These are phyloP conservation scores for Montipora sp. DNA, from an alignment of 64 coral and sea anemone genomes.

Conservation along the genomic window DNA sequence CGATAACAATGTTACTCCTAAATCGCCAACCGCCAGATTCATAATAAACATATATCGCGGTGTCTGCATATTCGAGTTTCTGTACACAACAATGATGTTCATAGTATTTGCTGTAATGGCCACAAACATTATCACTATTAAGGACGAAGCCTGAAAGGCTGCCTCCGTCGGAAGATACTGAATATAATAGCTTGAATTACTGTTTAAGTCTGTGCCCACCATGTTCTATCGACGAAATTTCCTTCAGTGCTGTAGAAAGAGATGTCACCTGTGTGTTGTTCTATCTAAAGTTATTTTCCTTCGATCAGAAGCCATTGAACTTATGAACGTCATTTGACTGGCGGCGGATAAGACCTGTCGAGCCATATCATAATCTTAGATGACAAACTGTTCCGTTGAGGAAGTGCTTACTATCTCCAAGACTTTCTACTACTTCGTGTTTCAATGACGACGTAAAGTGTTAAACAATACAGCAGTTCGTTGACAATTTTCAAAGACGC, in stretches of 20 bases:
- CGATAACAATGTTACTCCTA: slow-evolving; percentile 77
- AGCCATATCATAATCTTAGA: neutral
- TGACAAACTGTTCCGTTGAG: neutral
- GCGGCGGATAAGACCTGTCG: neutral
- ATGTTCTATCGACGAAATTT: slow-evolving; percentile 5
- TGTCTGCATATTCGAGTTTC: slow-evolving; percentile 89
- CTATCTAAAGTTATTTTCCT: neutral
- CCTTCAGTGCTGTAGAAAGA: neutral
- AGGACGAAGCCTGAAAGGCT: slow-evolving; percentile 62
- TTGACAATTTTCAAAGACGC: too few relatives aligned
- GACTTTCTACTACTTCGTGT: neutral
- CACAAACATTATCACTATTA: slow-evolving; percentile 72
- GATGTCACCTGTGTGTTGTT: neutral
- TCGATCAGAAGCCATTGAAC: neutral
- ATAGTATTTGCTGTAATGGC: slow-evolving; percentile 73
- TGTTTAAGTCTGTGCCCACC: slow-evolving; percentile 8
- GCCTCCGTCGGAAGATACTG: slow-evolving; percentile 6
- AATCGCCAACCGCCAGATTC: slow-evolving; percentile 81
- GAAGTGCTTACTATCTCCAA: neutral
- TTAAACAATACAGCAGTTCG: neutral
- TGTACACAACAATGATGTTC: slow-evolving; percentile 78
- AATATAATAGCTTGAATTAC: neutral
- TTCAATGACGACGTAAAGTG: neutral
- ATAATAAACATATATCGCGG: slow-evolving; percentile 97
- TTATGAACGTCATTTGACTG: neutral